Evolutionary conservation across 2,888 invertebrate genomes (phyloP).

Genomic region (Mythimna ferrago): DNA sequence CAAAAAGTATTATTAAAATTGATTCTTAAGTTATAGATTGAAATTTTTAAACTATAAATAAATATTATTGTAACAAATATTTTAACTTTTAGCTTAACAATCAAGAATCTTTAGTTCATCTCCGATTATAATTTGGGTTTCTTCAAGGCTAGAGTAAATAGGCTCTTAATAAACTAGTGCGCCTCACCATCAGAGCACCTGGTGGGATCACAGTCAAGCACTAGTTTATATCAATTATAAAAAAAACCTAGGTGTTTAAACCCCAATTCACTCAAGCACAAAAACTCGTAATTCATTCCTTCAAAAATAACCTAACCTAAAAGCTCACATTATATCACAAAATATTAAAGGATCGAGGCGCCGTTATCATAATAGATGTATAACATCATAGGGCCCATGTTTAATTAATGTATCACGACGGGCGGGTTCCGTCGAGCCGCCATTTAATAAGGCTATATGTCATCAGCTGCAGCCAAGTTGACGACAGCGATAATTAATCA

Average conservation of each 20-base stretch:
- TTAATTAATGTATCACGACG: constrained; percentile 53
- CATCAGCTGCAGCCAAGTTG: constrained; percentile 32
- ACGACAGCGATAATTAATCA: constrained; percentile 57
- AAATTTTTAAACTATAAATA: background rate
- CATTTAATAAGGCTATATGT: constrained; percentile 47
- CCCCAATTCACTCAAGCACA: background rate
- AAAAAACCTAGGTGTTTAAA: background rate
- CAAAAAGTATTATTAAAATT: too few species aligned
- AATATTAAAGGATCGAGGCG: constrained; percentile 7
- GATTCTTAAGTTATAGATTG: too few species aligned
- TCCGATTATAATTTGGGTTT: too few species aligned
- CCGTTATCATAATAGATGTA: constrained; percentile 46
- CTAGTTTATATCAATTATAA: too few species aligned
- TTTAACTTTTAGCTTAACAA: background rate
- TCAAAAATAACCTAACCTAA: background rate
- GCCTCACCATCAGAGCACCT: too few species aligned
- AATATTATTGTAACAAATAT: background rate
- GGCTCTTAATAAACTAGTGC: too few species aligned
- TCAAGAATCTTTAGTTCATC: background rate
- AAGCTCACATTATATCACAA: constrained; percentile 14
- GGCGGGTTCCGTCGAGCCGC: constrained; percentile 25
- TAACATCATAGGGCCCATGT: constrained; percentile 35
- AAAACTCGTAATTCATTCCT: background rate
- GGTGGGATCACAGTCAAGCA: too few species aligned
- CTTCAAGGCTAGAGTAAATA: too few species aligned